Percentiles rank a stretch among this genome's conserved stretches.
phyloP scores from a whole-genome alignment of 2,113 vertebrate species.

The Antidorcas marsupialis region DNA sequence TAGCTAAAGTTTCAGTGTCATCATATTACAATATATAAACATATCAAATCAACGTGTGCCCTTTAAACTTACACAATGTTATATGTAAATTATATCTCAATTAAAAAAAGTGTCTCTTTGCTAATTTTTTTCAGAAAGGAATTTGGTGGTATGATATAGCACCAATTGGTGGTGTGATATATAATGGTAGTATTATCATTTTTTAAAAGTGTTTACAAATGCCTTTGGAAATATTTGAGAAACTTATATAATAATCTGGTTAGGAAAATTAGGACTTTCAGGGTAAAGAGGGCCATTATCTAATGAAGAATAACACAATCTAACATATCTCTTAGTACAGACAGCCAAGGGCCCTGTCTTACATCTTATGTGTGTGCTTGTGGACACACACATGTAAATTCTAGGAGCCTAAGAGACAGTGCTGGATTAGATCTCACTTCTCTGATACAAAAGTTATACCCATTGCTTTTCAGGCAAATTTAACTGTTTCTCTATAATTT shows the following conservation, averaged over 20 bases:
- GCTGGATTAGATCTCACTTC: background rate
- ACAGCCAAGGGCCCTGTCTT: background rate
- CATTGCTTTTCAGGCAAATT: background rate
- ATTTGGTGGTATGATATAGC: background rate
- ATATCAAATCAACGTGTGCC: background rate
- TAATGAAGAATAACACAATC: constrained; percentile 16
- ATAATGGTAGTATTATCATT: background rate
- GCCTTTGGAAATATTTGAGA: background rate
- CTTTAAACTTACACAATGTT: background rate
- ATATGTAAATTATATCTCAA: background rate
- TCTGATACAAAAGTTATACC: constrained; percentile 5
- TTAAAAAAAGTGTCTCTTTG: background rate
- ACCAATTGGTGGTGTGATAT: background rate
- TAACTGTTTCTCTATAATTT: constrained; percentile 32
- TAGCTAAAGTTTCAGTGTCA: background rate
- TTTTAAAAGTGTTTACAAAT: background rate
- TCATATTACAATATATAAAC: background rate
- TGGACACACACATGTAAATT: background rate
- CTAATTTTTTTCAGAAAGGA: background rate
- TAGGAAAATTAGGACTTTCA: background rate
- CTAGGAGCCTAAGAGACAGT: background rate
- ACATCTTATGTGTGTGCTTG: background rate
- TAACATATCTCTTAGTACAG: background rate
- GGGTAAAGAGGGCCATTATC: background rate
- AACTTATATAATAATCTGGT: background rate